A percentile compares a stretch with the other conserved stretches of the same genome.
These are phyloP conservation scores for Mantis religiosa DNA, from an alignment of 2,888 invertebrate species.

Conservation along the genomic window DNA sequence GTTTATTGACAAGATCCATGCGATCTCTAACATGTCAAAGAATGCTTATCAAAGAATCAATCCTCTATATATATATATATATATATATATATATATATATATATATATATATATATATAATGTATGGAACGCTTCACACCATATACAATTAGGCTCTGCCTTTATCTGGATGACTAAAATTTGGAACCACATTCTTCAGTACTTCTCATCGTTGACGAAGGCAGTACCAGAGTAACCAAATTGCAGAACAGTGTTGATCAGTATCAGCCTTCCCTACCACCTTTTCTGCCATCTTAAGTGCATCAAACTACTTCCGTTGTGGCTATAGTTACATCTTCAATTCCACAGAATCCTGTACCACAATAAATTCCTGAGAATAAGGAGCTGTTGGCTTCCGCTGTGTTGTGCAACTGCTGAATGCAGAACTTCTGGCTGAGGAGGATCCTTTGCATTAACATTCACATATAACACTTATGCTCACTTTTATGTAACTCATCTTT, in stretches of 20 bases:
- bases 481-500: too few relatives aligned
- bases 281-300: not conserved
- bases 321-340: not conserved
- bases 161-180: not conserved
- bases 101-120: too few relatives aligned
- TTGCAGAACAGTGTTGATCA: not conserved
- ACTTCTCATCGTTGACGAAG: not conserved
- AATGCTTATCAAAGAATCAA: too few relatives aligned
- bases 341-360: not conserved
- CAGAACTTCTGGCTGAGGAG: not conserved
- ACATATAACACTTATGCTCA: not conserved
- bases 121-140: too few relatives aligned
- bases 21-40: too few relatives aligned
- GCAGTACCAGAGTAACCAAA: not conserved
- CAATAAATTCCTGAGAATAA: not conserved
- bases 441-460: not conserved
- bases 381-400: not conserved
- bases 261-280: not conserved
- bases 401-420: not conserved
- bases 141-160: not conserved
- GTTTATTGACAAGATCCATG: too few relatives aligned
- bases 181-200: not conserved
- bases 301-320: too few relatives aligned
- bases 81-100: too few relatives aligned
- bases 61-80: too few relatives aligned